Evolutionary conservation across 2,888 invertebrate genomes (phyloP).

Genomic region (Eupithecia tripunctaria): DNA sequence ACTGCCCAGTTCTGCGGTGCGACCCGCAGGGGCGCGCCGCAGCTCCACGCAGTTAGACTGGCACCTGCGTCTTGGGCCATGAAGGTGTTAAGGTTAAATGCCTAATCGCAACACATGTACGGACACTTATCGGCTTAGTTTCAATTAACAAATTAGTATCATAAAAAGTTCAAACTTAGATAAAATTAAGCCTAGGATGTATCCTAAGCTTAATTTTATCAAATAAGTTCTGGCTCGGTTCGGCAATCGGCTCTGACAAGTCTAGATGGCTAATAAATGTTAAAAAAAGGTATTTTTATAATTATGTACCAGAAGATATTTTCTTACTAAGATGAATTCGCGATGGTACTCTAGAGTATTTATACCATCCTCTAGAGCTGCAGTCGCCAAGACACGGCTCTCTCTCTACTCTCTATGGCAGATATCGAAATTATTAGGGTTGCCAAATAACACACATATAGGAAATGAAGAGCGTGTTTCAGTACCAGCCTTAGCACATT

Average conservation of each 20-base stretch:
- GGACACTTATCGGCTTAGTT: conserved; percentile 1
- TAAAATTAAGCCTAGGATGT: too few relatives aligned
- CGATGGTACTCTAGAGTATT: not conserved
- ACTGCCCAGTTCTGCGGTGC: too few relatives aligned
- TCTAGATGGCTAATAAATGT: not conserved
- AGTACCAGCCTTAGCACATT: not conserved
- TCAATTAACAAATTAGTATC: not conserved
- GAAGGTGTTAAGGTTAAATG: conserved; percentile 6
- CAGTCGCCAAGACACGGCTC: not conserved
- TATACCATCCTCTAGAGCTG: too few relatives aligned
- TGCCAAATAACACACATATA: not conserved
- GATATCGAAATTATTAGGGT: conserved; percentile 22
- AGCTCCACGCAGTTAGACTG: too few relatives aligned
- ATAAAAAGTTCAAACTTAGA: not conserved
- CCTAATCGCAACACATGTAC: not conserved
- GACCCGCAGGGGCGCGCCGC: too few relatives aligned
- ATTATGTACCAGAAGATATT: not conserved
- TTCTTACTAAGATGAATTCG: not conserved
- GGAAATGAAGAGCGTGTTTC: not conserved
- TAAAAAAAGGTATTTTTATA: not conserved
- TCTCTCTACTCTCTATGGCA: conserved; percentile 5
- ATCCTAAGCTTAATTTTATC: too few relatives aligned
- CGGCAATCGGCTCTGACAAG: too few relatives aligned
- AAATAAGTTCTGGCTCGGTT: too few relatives aligned
- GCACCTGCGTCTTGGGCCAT: too few relatives aligned